Evolutionary conservation across 2,888 invertebrate genomes (phyloP), one percentile per base, ranked within the genome.

Genomic region (Pyrgus malvae): DNA sequence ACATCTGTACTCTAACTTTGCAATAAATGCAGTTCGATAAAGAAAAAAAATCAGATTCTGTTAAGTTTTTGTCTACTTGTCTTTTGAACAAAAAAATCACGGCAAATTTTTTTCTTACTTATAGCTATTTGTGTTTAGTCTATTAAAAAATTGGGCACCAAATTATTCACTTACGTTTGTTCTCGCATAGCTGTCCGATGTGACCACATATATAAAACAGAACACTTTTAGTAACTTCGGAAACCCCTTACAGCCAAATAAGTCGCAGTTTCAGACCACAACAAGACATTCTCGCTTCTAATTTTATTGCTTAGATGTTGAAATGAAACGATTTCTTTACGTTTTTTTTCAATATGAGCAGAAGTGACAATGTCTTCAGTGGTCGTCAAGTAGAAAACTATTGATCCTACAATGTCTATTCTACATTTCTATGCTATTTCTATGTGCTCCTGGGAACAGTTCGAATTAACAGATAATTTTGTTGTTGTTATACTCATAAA

Each of bases 201-300:
- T 21, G 40, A 40, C 9, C 21, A 11, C 12, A n/a, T 17, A 23
- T 12, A 9, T 19, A 38, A 17, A 12, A 21, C 40, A 11, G 11
- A 9, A 40, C 40, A 21, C 40, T 21, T n/a, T n/a, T n/a, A n/a
- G n/a, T 21, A n/a, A 40, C 4, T 12, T 23, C 21, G 56, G 58
- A 59, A 61, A 61, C 58, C 60, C 58, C 64, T 62, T 56, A 61
- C 61, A 64, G 60, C 62, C 58, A 55, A 56, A 56, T 55, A 29
- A 49, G 56, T 45, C 16, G 21, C 16, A 14, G n/a, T n/a, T 19
- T 40, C n/a, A 4, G 3, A 29, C 11, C 16, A 16, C 17, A 7
- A 11, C 17, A 19, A 44, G 38, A 14, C 5, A 51, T 23, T 14
- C 16, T 17, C 14, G 16, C 16, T 16, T 37, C 16, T 8, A 16